These are phyloP conservation scores for Euura lappo DNA, from an alignment of 1,140 invertebrate species.

Conservation along the genomic window DNA sequence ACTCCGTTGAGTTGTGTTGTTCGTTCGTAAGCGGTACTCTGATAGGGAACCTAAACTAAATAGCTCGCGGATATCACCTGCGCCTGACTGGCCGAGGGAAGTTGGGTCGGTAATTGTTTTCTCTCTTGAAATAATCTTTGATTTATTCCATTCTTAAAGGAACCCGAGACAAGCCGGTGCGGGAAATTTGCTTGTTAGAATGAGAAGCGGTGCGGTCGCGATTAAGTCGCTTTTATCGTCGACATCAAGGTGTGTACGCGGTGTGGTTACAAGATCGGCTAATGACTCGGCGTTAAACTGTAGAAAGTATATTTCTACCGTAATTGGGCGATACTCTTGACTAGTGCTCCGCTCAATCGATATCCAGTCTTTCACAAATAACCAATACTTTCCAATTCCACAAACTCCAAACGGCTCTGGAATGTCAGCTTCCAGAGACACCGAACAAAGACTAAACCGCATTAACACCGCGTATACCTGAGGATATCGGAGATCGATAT, in stretches of 20 bases:
- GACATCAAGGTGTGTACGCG: slow-evolving; percentile 4
- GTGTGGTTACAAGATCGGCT: neutral
- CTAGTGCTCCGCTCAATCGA: neutral
- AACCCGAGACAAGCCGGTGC: slow-evolving; percentile 2
- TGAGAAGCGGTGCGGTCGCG: neutral
- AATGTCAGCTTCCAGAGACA: no score
- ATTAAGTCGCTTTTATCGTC: slow-evolving; percentile 4
- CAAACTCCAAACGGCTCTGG: no score
- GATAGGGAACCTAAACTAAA: slow-evolving; percentile 18
- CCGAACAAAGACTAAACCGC: no score
- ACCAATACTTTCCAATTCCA: no score
- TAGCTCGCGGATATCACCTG: slow-evolving; percentile 29
- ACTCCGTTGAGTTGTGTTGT: slow-evolving; percentile 10
- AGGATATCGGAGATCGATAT: no score
- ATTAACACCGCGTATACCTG: no score
- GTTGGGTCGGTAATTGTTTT: neutral
- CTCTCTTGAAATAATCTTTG: neutral
- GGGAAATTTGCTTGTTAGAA: slow-evolving; percentile 1
- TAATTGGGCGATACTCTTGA: neutral
- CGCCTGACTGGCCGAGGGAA: slow-evolving; percentile 8
- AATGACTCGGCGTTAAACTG: neutral
- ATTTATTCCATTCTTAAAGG: neutral
- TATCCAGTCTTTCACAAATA: no score
- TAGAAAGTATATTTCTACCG: neutral
- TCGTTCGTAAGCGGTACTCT: neutral